These are phyloP conservation scores for Erythrolamprus reginae DNA, from an alignment of 2,113 vertebrate genomes.

Conservation along the genomic window DNA sequence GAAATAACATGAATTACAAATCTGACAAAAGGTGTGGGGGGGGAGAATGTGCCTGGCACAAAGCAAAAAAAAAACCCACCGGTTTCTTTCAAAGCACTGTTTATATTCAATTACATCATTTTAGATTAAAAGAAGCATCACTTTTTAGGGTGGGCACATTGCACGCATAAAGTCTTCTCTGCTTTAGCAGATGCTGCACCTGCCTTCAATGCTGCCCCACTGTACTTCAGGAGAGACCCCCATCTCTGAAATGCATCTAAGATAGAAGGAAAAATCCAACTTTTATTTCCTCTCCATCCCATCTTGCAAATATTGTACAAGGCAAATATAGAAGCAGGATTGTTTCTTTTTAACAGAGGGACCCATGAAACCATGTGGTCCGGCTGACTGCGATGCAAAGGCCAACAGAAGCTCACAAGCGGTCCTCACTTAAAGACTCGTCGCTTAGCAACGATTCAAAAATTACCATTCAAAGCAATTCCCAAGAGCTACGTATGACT, in stretches of 20 bases:
- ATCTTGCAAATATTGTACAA: background rate
- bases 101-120: slow-evolving; percentile 31
- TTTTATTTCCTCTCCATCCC: background rate
- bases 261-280: background rate
- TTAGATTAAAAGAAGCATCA: slow-evolving; percentile 36
- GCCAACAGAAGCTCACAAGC: background rate
- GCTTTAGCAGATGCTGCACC: background rate
- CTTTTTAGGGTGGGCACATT: background rate
- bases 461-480: background rate
- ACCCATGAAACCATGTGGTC: background rate
- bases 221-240: background rate
- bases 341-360: too few species aligned
- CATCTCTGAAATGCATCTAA: background rate
- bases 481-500: background rate
- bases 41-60: slow-evolving; percentile 28
- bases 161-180: background rate
- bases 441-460: background rate
- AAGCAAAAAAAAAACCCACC: background rate
- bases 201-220: background rate
- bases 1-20: slow-evolving; percentile 47
- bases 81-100: background rate
- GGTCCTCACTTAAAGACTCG: background rate
- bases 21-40: slow-evolving; percentile 23
- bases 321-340: background rate
- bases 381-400: background rate